phyloP scores from a whole-genome alignment of 2,113 vertebrate genomes.

The Oxygymnocypris stewartii region DNA sequence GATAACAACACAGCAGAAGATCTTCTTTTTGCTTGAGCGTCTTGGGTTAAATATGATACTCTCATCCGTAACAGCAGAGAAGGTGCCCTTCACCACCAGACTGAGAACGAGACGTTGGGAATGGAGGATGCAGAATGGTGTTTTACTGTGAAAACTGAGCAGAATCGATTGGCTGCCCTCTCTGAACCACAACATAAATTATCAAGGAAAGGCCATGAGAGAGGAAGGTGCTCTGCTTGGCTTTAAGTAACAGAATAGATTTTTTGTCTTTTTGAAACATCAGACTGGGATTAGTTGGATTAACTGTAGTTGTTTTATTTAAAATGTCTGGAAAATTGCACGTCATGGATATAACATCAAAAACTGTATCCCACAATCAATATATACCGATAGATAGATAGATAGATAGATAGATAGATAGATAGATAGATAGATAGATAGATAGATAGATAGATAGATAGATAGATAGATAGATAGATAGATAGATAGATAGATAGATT shows the following conservation, averaged over 20 bases:
- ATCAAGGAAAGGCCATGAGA: slow-evolving; percentile 41
- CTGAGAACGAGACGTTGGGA: slow-evolving; percentile 27
- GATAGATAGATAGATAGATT: no score
- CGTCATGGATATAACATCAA: neutral
- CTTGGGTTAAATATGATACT: slow-evolving; percentile 22
- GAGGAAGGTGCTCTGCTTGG: slow-evolving; percentile 31
- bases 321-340: slow-evolving; percentile 8
- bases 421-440: no score
- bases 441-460: no score
- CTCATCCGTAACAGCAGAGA: slow-evolving; percentile 26
- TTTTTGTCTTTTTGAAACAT: neutral
- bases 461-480: no score
- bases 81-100: slow-evolving; percentile 48
- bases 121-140: slow-evolving; percentile 24
- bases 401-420: no score
- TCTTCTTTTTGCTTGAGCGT: neutral
- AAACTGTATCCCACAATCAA: neutral
- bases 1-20: neutral
- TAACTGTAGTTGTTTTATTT: slow-evolving; percentile 16
- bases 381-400: no score
- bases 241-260: neutral
- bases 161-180: slow-evolving; percentile 27
- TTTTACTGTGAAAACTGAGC: slow-evolving; percentile 48
- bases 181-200: slow-evolving; percentile 43
- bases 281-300: neutral